phyloP scores from a whole-genome alignment of 2,888 invertebrate species.

The Charanyca ferruginea region DNA sequence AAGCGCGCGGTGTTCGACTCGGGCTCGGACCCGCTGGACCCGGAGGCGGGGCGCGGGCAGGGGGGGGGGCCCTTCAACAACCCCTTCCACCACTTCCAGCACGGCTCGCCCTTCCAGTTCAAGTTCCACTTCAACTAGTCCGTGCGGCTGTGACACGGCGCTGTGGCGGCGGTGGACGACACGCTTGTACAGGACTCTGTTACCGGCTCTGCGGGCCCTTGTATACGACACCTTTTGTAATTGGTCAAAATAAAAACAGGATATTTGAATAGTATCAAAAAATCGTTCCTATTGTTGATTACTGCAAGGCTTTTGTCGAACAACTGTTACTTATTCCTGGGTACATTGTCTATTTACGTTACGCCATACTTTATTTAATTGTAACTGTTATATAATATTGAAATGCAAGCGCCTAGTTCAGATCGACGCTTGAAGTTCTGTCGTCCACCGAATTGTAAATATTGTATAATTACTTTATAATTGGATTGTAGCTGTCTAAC shows the following conservation, averaged over 20 bases:
- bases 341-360: slow-evolving; percentile 6
- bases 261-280: neutral
- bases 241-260: neutral
- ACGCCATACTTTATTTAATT: slow-evolving; percentile 31
- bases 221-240: neutral
- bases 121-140: slow-evolving; percentile 98
- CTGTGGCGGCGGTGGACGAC: too few relatives aligned
- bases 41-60: slow-evolving; percentile 93
- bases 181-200: too few relatives aligned
- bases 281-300: neutral
- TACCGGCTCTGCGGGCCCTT: neutral
- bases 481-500: slow-evolving; percentile 12
- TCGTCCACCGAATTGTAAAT: slow-evolving; percentile 61
- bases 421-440: slow-evolving; percentile 13
- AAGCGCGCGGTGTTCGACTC: slow-evolving; percentile 98
- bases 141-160: too few relatives aligned
- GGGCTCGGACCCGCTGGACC: slow-evolving; percentile 99
- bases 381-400: slow-evolving; percentile 42
- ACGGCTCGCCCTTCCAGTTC: slow-evolving; percentile 98
- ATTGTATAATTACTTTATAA: slow-evolving; percentile 51
- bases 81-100: slow-evolving; percentile 96
- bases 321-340: neutral
- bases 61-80: slow-evolving; percentile 90
- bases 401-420: neutral
- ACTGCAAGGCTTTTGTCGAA: neutral